Percentiles rank a stretch among this genome's conserved stretches.
Evolutionary conservation across 1,140 invertebrate genomes (phyloP).

Genomic region (Macrotrachela quadricornifera): DNA sequence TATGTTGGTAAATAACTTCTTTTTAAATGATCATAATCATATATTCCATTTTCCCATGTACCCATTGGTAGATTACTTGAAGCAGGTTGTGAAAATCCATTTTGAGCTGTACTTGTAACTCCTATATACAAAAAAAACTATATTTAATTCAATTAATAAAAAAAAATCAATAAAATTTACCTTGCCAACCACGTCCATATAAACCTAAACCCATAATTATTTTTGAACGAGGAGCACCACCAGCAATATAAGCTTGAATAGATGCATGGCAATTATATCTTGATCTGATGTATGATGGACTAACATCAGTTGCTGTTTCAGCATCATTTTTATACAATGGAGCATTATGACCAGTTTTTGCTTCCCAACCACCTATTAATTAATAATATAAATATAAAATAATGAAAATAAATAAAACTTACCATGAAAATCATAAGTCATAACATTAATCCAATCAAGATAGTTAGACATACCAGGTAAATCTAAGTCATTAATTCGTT

Average conservation of each 20-base stretch:
- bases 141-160: too few species aligned
- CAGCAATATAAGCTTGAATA: conserved; percentile 9
- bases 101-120: too few species aligned
- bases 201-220: conserved; percentile 69
- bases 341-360: conserved; percentile 42
- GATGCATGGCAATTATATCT: too few species aligned
- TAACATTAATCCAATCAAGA: conserved; percentile 77
- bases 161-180: too few species aligned
- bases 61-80: too few species aligned
- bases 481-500: too few species aligned
- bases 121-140: too few species aligned
- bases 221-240: conserved; percentile 54
- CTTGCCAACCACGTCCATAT: conserved; percentile 47
- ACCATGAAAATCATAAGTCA: conserved; percentile 71
- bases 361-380: conserved; percentile 44
- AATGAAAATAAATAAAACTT: conserved; percentile 30
- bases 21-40: too few species aligned
- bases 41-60: too few species aligned
- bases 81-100: too few species aligned
- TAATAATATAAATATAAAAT: too few species aligned
- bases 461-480: conserved; percentile 30
- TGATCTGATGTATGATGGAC: conserved; percentile 5
- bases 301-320: background rate
- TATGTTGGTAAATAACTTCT: too few species aligned
- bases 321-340: conserved; percentile 18